Evolutionary conservation across 2,888 invertebrate genomes (phyloP).

Genomic region (Monopis laevigella): DNA sequence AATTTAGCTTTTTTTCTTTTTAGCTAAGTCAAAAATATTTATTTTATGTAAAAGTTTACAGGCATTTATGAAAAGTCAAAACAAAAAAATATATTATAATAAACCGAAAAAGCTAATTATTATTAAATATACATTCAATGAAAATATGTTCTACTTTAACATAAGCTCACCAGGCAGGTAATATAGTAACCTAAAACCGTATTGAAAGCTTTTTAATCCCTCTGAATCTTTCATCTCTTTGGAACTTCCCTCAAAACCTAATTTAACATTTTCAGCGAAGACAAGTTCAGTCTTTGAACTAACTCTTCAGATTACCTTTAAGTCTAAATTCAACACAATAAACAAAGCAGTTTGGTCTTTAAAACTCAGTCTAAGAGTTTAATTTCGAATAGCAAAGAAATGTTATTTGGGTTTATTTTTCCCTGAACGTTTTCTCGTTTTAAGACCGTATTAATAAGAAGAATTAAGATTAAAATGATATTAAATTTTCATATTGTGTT

Average conservation of each 20-base stretch:
- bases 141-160: no score
- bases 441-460: conserved; percentile 23
- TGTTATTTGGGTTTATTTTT: conserved; percentile 5
- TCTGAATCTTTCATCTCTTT: conserved; percentile 7
- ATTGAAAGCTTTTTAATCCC: conserved; percentile 9
- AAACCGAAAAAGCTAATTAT: no score
- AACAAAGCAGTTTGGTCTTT: not conserved
- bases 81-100: no score
- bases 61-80: no score
- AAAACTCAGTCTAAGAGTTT: no score
- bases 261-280: conserved; percentile 11
- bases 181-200: conserved; percentile 6
- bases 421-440: not conserved
- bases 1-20: no score
- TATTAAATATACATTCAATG: no score
- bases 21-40: no score
- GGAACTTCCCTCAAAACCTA: conserved; percentile 10
- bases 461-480: conserved; percentile 67
- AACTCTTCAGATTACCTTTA: conserved; percentile 7
- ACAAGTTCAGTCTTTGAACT: conserved; percentile 11
- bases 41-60: no score
- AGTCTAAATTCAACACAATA: not conserved
- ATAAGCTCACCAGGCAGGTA: not conserved
- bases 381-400: no score
- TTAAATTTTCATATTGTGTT: conserved; percentile 68